phyloP scores from a whole-genome alignment of 2,888 invertebrate species.

The Pandemis corylana region DNA sequence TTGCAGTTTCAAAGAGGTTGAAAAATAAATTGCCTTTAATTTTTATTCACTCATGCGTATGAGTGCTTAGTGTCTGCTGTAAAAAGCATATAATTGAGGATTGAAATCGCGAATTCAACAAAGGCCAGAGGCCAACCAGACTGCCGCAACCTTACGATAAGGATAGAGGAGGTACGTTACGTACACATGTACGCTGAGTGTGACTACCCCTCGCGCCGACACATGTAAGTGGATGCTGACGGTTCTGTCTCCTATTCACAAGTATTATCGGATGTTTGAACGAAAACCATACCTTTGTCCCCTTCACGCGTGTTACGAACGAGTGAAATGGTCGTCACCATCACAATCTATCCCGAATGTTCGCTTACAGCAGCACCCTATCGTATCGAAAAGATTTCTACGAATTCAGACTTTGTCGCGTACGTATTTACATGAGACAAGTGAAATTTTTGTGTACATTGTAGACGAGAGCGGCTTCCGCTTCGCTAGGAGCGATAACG shows the following conservation, averaged over 20 bases:
- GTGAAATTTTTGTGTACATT: conserved; percentile 68
- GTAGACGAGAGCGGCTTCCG: conserved; percentile 64
- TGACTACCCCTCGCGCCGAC: conserved; percentile 63
- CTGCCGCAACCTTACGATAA: conserved; percentile 69
- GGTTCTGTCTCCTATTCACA: conserved; percentile 37
- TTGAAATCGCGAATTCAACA: conserved; percentile 21
- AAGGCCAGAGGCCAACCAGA: conserved; percentile 57
- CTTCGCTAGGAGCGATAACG: conserved; percentile 56
- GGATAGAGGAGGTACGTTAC: conserved; percentile 58
- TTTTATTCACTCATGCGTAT: too few relatives aligned
- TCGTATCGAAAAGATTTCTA: conserved; percentile 46
- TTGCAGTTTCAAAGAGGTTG: too few relatives aligned
- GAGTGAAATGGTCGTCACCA: conserved; percentile 20
- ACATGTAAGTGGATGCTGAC: conserved; percentile 66
- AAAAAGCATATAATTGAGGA: too few relatives aligned
- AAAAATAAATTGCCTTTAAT: too few relatives aligned
- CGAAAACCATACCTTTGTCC: conserved; percentile 28
- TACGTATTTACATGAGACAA: conserved; percentile 75
- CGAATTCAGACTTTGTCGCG: conserved; percentile 74
- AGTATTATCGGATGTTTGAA: conserved; percentile 60
- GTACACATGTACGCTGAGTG: conserved; percentile 70
- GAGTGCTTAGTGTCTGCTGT: too few relatives aligned
- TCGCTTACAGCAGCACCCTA: background rate
- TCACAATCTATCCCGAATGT: conserved; percentile 13
- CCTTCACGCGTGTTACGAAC: conserved; percentile 10